Base-by-base conservation (phyloP, 2,888 invertebrate genomes). In the Pandemis corylana region DNA sequence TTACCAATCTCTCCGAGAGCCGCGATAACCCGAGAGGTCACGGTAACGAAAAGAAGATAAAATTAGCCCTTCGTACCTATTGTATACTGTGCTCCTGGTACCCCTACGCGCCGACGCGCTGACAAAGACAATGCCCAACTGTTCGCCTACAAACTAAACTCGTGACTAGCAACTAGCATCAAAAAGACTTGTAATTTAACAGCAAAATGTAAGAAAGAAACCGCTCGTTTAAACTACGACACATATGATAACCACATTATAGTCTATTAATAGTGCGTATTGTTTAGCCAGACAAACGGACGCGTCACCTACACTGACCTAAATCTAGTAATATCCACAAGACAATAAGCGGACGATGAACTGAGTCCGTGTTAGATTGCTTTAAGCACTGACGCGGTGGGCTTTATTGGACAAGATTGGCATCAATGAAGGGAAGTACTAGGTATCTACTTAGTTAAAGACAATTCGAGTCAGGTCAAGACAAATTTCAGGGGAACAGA, bases 241-340 rank as follows among this genome's bases (percentile, higher is more conserved):
- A 36, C 28, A 36, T 36, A 56, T 20, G 28, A 64, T 44, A 28
- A 46, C 46, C 15, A 41, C 66, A 66, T 74, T 61, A 44, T 75
- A 76, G 28, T 49, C 70, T 72, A 62, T 68, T 41, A 63, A 46
- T 64, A 42, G 62, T 44, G 53, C 20, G n/a, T 62, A 62, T 72
- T 72, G 68, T 64, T 69, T 72, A 76, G 78, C 72, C 72, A 73
- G 78, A 74, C 65, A 70, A 76, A 80, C 79, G 80, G 79, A 79
- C 80, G 80, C 78, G 79, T 81, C 81, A 79, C 81, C 80, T 78
- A 79, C 79, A 79, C 77, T 81, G 81, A 81, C 84, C 83, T 78
- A 80, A 77, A 84, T 83, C 80, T 77, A 73, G 68, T 78, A 76
- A 79, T 74, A 78, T 68, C 67, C 75, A 71, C 63, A 64, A 71